phyloP scores from a whole-genome alignment of 2,113 vertebrate species.

The Abramis brama region DNA sequence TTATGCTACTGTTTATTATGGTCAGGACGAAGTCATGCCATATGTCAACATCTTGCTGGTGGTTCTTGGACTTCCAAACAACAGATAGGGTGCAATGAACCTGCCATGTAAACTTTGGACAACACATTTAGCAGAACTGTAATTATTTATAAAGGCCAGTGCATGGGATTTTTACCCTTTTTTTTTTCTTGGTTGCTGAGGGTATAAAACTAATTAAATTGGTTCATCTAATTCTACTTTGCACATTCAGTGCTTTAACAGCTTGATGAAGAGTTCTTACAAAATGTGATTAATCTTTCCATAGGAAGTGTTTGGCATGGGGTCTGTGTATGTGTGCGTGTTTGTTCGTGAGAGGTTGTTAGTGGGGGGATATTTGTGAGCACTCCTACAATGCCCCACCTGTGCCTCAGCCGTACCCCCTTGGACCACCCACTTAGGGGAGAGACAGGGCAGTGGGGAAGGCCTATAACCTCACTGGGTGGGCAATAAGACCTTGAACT shows the following conservation, averaged over 20 bases:
- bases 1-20: conserved; percentile 99
- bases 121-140: conserved; percentile 98
- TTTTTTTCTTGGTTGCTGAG: conserved; percentile 38
- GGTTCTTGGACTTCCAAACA: conserved; percentile 98
- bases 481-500: conserved; percentile 79
- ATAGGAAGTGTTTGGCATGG: conserved; percentile 63
- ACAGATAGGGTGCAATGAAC: conserved; percentile 98
- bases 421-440: conserved; percentile 83
- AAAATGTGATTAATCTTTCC: conserved; percentile 72
- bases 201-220: conserved; percentile 29
- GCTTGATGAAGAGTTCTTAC: conserved; percentile 67
- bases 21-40: conserved; percentile 91
- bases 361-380: conserved; percentile 75
- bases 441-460: conserved; percentile 73
- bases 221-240: conserved; percentile 61
- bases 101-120: conserved; percentile 99
- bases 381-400: conserved; percentile 83
- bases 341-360: conserved; percentile 49
- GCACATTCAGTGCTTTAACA: conserved; percentile 62
- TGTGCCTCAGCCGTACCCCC: conserved; percentile 81
- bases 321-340: conserved; percentile 41
- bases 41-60: conserved; percentile 99
- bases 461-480: conserved; percentile 83
- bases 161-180: conserved; percentile 84
- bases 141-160: conserved; percentile 98